phyloP scores from a whole-genome alignment of 2,797 vertebrate species.

The Tragopan temminckii region DNA sequence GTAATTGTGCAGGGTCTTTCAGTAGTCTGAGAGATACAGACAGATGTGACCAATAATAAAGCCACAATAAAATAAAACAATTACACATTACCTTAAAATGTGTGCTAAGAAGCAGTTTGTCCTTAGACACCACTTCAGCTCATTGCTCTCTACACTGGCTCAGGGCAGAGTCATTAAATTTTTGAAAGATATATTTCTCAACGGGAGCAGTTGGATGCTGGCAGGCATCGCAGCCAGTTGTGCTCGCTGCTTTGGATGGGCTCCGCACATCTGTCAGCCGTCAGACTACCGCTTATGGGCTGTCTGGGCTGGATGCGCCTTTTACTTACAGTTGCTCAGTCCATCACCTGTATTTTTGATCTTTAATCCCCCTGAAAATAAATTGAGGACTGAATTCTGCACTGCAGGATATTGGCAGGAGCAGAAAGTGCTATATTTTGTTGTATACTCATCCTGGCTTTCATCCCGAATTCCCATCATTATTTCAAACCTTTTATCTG shows the following conservation, averaged over 20 bases:
- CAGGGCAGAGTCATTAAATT: conserved; percentile 20
- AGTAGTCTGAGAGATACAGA: background rate
- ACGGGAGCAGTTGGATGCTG: conserved; percentile 34
- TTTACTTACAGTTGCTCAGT: conserved; percentile 17
- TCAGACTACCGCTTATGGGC: conserved; percentile 28
- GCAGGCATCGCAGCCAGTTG: conserved; percentile 19
- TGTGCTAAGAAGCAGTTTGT: background rate
- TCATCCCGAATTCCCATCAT: background rate
- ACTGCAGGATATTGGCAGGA: background rate
- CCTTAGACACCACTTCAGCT: background rate
- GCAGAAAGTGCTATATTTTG: background rate
- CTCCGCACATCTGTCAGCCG: conserved; percentile 33
- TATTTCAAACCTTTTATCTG: background rate
- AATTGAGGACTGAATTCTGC: background rate
- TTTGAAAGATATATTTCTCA: conserved; percentile 19
- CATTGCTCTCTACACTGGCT: background rate
- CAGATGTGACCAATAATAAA: background rate
- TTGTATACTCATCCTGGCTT: background rate
- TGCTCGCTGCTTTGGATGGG: background rate
- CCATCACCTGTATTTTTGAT: conserved; percentile 9
- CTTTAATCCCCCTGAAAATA: background rate
- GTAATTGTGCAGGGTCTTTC: background rate
- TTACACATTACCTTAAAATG: conserved; percentile 1
- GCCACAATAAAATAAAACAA: background rate
- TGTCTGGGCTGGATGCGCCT: background rate